Base-by-base conservation (phyloP, 2,888 invertebrate species). In the Hypomecis atomaria region DNA sequence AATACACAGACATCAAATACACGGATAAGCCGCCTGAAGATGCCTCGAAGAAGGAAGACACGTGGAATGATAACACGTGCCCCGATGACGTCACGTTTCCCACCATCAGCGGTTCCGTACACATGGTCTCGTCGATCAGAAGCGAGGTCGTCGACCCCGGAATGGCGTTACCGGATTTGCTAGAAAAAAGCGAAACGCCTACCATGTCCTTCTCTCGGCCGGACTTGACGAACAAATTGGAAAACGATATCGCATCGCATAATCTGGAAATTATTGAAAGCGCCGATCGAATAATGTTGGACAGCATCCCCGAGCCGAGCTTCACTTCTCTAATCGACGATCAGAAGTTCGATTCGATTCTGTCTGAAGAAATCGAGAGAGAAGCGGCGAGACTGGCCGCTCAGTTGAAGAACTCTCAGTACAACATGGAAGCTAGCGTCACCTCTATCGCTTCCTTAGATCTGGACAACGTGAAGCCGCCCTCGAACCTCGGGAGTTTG, bases 11-110 rank as follows among this genome's bases (percentile, higher is more conserved):
- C 61, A 83, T 87, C 50, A 86, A 85, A 33, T 76, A 69, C 54
- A 67, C 74, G 7, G 76, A 76, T 13, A 70, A 70, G 57, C 70
- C 66, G 7, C 71, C 73, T 4, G 83, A 82, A 2, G 84, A 84
- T 2, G 70, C 72, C 0, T 78, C 81, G 0, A 81, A 78, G 11
- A 81, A 70, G 11, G 96, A 96, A 13, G 96, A 96, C 79, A 96
- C 96, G 0, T 97, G 97, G 97, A 96, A 96, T 77, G 97, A 97
- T 60, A 96, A 96, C 82, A 95, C 96, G 0, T 95, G 95, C 57
- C 96, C 96, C 0, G 96, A 96, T 81, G 96, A 96, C 80, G 92
- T 96, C 40, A 96, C 97, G 0, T 97, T 97, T 83, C 97, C 97
- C 0, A 97, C 96, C 55, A 94, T 97, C 59, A 96, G 96, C 71